Conservation (phyloP, 2,888 invertebrate species). For the Scrobipalpa atriplicella region DNA sequence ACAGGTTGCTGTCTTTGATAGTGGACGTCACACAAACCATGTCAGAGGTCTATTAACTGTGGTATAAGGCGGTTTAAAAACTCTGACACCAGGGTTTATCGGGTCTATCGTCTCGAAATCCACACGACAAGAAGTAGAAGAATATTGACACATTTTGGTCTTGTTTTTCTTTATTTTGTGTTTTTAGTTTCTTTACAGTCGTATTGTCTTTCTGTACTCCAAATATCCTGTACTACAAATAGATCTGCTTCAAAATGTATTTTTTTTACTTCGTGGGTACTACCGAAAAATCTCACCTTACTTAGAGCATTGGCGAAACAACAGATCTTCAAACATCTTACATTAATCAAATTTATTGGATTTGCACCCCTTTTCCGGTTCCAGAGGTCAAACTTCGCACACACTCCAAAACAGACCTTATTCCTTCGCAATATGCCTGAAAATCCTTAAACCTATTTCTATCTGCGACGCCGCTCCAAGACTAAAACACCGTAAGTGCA, state of each 20-base stretch:
- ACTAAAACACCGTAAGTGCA: background rate
- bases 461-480: slow-evolving; percentile 36
- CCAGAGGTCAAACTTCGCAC: slow-evolving; percentile 48
- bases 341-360: slow-evolving; percentile 54
- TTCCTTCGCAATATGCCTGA: slow-evolving; percentile 30
- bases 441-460: slow-evolving; percentile 26
- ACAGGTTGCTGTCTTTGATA: no score
- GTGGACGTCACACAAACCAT: no score
- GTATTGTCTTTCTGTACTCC: no score
- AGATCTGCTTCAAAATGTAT: background rate
- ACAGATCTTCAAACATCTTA: slow-evolving; percentile 41
- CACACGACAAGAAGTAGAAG: no score
- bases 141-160: no score
- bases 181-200: no score
- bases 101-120: no score
- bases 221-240: no score
- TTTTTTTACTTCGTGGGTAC: slow-evolving; percentile 34
- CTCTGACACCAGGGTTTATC: no score
- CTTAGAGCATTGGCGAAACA: slow-evolving; percentile 21
- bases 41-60: no score
- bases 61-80: no score
- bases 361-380: slow-evolving; percentile 60
- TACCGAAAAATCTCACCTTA: slow-evolving; percentile 30
- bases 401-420: slow-evolving; percentile 26
- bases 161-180: no score